Conservation (phyloP, 2,113 vertebrate species). For the Lepidothrix coronata region DNA sequence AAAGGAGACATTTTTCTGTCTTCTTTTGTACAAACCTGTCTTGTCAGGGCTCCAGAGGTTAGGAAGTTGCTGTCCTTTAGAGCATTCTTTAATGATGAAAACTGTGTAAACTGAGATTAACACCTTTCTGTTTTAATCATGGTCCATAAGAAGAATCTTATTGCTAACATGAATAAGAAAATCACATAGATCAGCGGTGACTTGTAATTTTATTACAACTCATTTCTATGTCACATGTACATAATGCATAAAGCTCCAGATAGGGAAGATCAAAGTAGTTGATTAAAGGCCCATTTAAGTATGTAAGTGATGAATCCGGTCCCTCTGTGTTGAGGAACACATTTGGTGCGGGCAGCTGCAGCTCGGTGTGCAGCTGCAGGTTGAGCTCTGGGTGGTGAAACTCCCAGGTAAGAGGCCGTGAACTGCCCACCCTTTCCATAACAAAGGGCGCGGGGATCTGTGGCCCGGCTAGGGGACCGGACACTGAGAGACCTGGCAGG, state of each 20-base stretch:
- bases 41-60: neutral
- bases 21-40: neutral
- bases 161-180: neutral
- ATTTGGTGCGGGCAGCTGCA: neutral
- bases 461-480: neutral
- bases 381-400: neutral
- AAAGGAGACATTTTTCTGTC: neutral
- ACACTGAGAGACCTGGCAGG: neutral
- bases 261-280: neutral
- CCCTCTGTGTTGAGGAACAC: neutral
- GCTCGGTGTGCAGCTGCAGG: neutral
- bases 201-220: neutral
- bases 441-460: neutral
- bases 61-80: neutral
- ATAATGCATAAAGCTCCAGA: neutral
- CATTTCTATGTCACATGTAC: fast-evolving
- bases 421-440: neutral
- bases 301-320: neutral
- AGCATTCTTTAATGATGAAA: neutral
- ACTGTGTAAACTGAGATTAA: neutral
- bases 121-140: neutral
- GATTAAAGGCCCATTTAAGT: neutral
- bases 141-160: neutral
- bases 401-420: neutral
- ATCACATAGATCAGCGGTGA: neutral